Evolutionary conservation across 2,113 vertebrate species (phyloP), one percentile per base, ranked within the genome.

Genomic region (Oreochromis niloticus): DNA sequence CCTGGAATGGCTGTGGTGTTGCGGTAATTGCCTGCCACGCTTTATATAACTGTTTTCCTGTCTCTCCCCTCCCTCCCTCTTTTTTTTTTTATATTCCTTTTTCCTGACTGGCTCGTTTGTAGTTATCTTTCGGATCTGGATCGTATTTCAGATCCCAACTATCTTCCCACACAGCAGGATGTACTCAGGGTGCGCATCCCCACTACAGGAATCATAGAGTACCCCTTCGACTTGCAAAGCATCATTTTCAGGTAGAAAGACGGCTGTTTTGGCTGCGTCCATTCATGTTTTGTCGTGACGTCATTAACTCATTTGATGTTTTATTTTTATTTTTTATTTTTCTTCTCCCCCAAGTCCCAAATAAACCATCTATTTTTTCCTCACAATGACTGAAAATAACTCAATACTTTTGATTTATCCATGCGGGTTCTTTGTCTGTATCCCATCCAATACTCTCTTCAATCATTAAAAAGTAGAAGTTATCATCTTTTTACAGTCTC

Each of bases 91-190:
- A 3, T 68, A 16, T 91, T 9, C 82, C 14, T 82, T 66, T 79
- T 48, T 57, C 82, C 80, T 52, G 52, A 88, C 86, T 13, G 88
- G 50, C 92, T 82, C 93, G 88, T 91, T 84, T 93, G 84, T 93
- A 99, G 99, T 96, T 99, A 99, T 96, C 98, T 99, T 90, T 96
- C 97, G 4, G 99, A 99, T 80, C 97, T 99, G 96, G 99, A 99
- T 96, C 98, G 99, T 89, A 99, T 99, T 4, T 96, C 98, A 86
- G 97, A 97, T 41, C 84, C 95, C 24, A 97, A 96, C 96, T 99
- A 99, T 97, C 97, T 99, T 93, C 99, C 99, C 92, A 99, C 98
- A 92, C 99, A 99, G 95, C 99, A 99, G 96, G 99, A 99, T 88
- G 98, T 99, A 94, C 97, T 99, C 90, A 97, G 98, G 95, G 99